Percentiles rank a stretch among this genome's conserved stretches.
phyloP scores from a whole-genome alignment of 2,888 invertebrate species.

The Saturnia japonica region DNA sequence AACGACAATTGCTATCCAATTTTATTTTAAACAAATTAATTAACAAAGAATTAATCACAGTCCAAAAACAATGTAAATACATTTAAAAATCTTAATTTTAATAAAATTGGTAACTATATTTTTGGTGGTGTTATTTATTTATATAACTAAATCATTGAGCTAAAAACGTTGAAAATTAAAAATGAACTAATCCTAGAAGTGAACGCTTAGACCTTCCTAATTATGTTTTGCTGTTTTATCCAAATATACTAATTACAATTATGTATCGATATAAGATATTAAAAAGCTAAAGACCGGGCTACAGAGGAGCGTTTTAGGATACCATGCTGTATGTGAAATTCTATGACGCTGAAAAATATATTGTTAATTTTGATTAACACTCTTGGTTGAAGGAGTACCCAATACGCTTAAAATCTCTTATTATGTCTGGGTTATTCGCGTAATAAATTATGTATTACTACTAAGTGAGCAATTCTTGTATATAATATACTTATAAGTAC shows the following conservation, averaged over 20 bases:
- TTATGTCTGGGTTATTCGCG: not conserved
- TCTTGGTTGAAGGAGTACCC: not conserved
- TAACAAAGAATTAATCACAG: constrained; percentile 3
- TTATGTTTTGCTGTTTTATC: constrained; percentile 2
- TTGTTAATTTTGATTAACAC: not conserved
- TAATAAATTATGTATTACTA: not conserved
- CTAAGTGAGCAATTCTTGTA: too few species aligned
- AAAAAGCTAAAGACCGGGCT: constrained; percentile 1
- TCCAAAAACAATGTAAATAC: not conserved
- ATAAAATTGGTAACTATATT: constrained; percentile 2
- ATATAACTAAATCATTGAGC: not conserved
- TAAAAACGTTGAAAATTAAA: not conserved
- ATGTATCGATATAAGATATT: not conserved
- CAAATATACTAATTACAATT: constrained; percentile 9
- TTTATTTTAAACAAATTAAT: not conserved
- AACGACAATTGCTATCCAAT: not conserved
- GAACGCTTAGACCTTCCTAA: not conserved
- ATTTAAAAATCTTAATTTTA: constrained; percentile 6
- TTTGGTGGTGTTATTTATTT: not conserved
- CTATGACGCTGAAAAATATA: constrained; percentile 1
- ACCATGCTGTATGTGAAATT: not conserved
- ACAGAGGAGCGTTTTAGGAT: not conserved
- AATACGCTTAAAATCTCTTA: not conserved
- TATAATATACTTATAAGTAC: too few species aligned
- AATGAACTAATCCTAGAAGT: not conserved